phyloP scores from a whole-genome alignment of 2,888 invertebrate species.

The Campoplex nolae region DNA sequence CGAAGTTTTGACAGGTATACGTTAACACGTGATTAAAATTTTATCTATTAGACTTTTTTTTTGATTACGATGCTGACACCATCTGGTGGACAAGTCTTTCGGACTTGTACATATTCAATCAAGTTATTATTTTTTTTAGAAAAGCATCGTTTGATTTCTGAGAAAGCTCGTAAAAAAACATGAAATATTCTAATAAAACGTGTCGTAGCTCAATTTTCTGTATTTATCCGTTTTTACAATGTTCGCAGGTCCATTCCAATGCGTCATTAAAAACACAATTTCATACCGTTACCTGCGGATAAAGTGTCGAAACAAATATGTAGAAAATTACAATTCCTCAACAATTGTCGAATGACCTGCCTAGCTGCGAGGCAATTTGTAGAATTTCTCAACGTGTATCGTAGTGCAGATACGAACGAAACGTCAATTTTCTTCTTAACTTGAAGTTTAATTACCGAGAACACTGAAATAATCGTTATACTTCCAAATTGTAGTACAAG shows the following conservation, averaged over 20 bases:
- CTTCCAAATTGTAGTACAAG: not conserved
- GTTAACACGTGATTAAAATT: not conserved
- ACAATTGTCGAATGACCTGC: not conserved
- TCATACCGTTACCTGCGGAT: not conserved
- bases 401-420: not conserved
- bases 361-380: not conserved
- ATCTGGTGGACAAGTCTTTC: not conserved
- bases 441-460: not conserved
- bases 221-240: not conserved
- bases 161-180: not conserved
- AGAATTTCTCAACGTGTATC: not conserved
- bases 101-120: not conserved
- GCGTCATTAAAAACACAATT: not conserved
- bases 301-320: slow-evolving; percentile 5
- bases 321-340: not conserved
- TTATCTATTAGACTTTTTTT: not conserved
- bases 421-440: not conserved
- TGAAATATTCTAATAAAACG: not conserved
- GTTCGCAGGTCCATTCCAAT: not conserved
- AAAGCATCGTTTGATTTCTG: not conserved
- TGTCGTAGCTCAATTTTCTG: not conserved
- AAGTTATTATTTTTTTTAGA: not conserved
- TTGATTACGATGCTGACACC: not conserved
- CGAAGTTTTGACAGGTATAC: not conserved
- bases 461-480: not conserved